Conservation (phyloP, 2,113 vertebrate genomes). For the Colossoma macropomum region DNA sequence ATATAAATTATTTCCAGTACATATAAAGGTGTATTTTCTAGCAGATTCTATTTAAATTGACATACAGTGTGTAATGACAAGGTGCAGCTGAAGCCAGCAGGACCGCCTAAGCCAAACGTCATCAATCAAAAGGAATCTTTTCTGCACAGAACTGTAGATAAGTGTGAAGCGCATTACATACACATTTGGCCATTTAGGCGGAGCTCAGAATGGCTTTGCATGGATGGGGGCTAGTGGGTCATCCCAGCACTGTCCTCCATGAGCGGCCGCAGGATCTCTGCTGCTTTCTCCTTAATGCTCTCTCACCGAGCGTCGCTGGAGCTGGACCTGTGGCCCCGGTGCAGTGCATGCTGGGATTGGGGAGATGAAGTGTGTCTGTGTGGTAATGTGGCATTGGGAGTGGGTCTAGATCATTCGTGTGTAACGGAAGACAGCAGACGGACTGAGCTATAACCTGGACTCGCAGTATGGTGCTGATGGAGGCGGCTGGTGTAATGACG, state of each 20-base stretch:
- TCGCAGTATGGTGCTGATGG: conserved; percentile 56
- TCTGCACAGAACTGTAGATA: conserved; percentile 26
- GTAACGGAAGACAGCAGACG: conserved; percentile 47
- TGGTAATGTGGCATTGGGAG: conserved; percentile 57
- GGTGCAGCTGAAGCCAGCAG: conserved; percentile 15
- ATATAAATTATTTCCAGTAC: no score
- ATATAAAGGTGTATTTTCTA: neutral
- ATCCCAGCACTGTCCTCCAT: conserved; percentile 22
- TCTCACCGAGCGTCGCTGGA: conserved; percentile 35
- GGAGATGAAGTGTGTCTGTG: conserved; percentile 58
- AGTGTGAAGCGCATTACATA: conserved; percentile 51
- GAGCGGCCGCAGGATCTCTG: conserved; percentile 7
- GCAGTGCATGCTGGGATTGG: conserved; percentile 53
- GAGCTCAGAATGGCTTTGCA: conserved; percentile 42
- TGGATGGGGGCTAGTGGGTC: conserved; percentile 31
- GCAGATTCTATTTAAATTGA: neutral
- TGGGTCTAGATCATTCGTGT: neutral
- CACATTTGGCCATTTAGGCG: conserved; percentile 42
- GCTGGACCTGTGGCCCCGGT: conserved; percentile 50
- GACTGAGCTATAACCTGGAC: conserved; percentile 36
- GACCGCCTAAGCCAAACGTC: conserved; percentile 1
- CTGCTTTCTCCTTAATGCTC: conserved; percentile 50
- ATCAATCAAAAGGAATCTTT: conserved; percentile 45
- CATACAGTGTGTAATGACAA: neutral
- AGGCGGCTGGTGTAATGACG: conserved; percentile 25